Evolutionary conservation across 2,113 vertebrate genomes (phyloP).

Genomic region (Uropsilus gracilis): DNA sequence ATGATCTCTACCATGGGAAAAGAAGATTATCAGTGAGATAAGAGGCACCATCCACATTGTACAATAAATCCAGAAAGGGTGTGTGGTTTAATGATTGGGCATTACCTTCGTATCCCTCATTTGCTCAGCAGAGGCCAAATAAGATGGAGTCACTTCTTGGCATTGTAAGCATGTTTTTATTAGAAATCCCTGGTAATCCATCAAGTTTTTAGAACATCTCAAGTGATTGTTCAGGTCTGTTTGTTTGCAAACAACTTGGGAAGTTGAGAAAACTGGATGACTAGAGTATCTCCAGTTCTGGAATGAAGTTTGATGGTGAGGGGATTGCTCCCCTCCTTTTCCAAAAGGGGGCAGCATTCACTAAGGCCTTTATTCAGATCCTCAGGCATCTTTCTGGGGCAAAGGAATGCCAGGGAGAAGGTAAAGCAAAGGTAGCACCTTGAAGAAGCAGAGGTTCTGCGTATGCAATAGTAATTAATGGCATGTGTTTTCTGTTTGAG

Average conservation of each 20-base stretch:
- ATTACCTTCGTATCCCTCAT: not conserved
- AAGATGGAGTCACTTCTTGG: not conserved
- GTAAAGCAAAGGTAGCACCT: not conserved
- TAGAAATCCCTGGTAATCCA: not conserved
- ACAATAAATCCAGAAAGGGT: not conserved
- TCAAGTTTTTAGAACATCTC: not conserved
- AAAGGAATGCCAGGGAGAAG: too few relatives aligned
- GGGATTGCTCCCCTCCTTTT: not conserved
- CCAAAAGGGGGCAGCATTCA: constrained; percentile 48
- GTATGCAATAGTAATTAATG: not conserved
- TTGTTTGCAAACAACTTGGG: not conserved
- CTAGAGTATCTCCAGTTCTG: not conserved
- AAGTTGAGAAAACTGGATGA: not conserved
- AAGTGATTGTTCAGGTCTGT: not conserved
- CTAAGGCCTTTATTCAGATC: not conserved
- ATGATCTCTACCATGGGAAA: too few relatives aligned
- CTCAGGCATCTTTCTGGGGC: not conserved
- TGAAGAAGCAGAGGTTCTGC: not conserved
- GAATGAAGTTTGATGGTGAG: not conserved
- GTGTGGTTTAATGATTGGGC: not conserved
- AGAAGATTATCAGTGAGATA: not conserved
- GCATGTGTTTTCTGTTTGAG: not conserved
- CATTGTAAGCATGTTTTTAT: not conserved
- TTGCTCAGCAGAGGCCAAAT: not conserved
- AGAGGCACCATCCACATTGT: not conserved